Evolutionary conservation across 2,797 vertebrate genomes (phyloP), one percentile per base, ranked within the genome.

Genomic region (Orientallactaga sibirica): DNA sequence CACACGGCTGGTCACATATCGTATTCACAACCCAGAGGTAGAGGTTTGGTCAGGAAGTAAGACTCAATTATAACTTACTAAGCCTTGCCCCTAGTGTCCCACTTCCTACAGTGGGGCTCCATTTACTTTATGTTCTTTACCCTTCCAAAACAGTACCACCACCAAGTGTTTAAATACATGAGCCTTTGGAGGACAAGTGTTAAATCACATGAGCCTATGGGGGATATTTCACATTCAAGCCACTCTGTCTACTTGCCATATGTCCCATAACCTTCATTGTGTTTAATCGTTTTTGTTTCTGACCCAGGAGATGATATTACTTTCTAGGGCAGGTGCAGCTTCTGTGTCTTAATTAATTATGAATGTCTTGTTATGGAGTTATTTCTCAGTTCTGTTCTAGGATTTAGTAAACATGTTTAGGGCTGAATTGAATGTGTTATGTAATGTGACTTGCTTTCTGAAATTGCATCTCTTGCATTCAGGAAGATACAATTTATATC

Each of bases 381-480:
- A 87, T 71, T 90, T 88, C 55, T 73, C 76, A 88, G 37, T 91
- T 92, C 11, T 25, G 33, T 94, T 61, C 70, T 52, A 43, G 10
- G 11, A 81, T 68, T 87, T 22, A 82, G 20, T 88, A 84, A 95
- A 91, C 37, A 71, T 80, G 29, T 82, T 66, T 61, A 71, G 52
- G 79, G 55, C 24, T 82, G 68, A 71, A 81, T 3, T 81, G 61
- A 75, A 64, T 93, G 43, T 88, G 88, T 92, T 73, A 41, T 75
- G 48, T 68, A 48, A n/a, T 58, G 86, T 77, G 75, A 20, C 33
- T 62, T 80, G 85, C 24, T 84, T 16, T 16, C 2, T 48, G 37
- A 12, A 91, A 64, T 6, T 68, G 86, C 58, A 86, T 89, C 68
- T 84, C 61, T 96, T 86, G 29, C 10, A 33, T 92, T 86, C 27